Evolutionary conservation across 2,113 vertebrate species (phyloP).

Genomic region (Trochalopteron elliotii): DNA sequence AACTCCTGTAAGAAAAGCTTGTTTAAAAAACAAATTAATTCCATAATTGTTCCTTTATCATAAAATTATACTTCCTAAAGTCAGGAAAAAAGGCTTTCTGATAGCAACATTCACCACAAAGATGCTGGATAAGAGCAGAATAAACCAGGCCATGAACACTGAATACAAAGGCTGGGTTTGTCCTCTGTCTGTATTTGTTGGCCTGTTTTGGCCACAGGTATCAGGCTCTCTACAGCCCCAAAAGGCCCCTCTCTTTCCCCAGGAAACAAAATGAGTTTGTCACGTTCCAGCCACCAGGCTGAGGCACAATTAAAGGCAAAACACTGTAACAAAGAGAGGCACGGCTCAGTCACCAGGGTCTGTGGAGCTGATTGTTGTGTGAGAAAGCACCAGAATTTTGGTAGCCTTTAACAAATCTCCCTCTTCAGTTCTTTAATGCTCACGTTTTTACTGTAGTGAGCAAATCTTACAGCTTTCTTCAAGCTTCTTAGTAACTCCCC

Average conservation of each 20-base stretch:
- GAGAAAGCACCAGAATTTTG: neutral
- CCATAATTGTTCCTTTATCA: neutral
- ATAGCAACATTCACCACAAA: neutral
- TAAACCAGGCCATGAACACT: neutral
- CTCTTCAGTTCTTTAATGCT: neutral
- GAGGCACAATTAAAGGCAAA: slow-evolving; percentile 23
- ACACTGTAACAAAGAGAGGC: neutral
- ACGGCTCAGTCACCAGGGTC: neutral
- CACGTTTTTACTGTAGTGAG: neutral
- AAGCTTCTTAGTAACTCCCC: neutral
- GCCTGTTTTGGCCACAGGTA: neutral
- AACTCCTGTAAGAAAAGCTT: neutral
- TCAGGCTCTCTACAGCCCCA: neutral
- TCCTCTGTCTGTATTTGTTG: neutral
- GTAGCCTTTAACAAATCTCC: neutral
- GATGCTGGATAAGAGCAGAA: neutral
- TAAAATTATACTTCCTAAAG: neutral
- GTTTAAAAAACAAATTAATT: neutral
- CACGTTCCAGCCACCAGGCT: neutral
- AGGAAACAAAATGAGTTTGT: slow-evolving; percentile 10
- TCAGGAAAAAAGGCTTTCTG: neutral
- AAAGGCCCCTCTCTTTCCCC: neutral
- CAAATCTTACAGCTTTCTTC: neutral
- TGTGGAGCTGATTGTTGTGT: neutral
- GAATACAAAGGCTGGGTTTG: neutral